phyloP scores from a whole-genome alignment of 2,888 invertebrate genomes.

The Calliphora vomitoria region DNA sequence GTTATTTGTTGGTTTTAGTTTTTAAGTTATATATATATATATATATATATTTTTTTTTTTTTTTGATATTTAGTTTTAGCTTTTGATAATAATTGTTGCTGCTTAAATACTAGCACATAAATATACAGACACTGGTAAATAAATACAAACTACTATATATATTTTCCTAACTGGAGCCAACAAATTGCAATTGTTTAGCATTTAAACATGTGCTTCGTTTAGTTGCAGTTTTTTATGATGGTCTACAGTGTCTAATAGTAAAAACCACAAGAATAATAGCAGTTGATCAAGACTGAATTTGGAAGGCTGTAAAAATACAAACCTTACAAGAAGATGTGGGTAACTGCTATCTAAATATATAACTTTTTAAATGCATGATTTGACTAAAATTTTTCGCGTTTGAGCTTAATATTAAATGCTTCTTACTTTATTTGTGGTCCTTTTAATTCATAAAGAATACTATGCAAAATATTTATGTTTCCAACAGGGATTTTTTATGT shows the following conservation, averaged over 20 bases:
- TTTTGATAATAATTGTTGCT: slow-evolving; percentile 56
- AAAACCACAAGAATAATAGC: neutral
- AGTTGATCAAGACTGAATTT: slow-evolving; percentile 29
- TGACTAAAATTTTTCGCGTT: neutral
- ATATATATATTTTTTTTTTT: neutral
- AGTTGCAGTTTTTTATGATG: slow-evolving; percentile 10
- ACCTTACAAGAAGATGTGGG: neutral
- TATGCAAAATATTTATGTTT: no score
- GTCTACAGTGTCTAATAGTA: slow-evolving; percentile 1
- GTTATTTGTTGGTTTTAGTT: slow-evolving; percentile 30
- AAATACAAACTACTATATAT: slow-evolving; percentile 11
- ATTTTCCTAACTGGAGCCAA: slow-evolving; percentile 16
- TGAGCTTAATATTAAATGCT: no score
- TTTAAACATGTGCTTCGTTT: slow-evolving; percentile 36
- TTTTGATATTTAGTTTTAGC: slow-evolving; percentile 35
- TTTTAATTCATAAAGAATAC: no score
- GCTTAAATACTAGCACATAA: slow-evolving; percentile 32
- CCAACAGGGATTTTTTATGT: no score
- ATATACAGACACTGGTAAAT: neutral
- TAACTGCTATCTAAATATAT: no score
- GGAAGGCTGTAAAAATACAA: neutral
- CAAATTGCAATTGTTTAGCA: slow-evolving; percentile 44
- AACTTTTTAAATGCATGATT: no score
- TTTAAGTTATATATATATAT: neutral
- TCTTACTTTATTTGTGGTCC: no score